A percentile compares a stretch with the other conserved stretches of the same genome.
Evolutionary conservation across 2,113 vertebrate genomes (phyloP).

Genomic region (Callithrix jacchus): DNA sequence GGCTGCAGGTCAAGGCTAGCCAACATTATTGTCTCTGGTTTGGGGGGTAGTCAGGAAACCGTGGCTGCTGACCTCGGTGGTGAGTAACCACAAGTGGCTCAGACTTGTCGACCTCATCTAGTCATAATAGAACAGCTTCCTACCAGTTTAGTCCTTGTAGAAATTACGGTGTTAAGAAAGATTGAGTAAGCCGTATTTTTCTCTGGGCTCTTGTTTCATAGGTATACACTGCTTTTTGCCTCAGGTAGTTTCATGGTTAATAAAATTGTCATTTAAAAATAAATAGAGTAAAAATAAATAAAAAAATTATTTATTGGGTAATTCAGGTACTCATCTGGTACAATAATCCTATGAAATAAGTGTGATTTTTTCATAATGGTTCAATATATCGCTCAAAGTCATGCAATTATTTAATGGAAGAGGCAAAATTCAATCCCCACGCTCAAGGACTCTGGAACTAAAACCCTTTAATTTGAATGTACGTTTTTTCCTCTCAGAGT

Average conservation of each 20-base stretch:
- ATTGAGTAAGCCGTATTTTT: not conserved
- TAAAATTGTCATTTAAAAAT: slow-evolving; percentile 1
- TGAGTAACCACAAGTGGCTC: not conserved
- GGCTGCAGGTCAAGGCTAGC: not conserved
- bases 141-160: not conserved
- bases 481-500: not conserved
- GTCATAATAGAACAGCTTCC: not conserved
- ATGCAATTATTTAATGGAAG: not conserved
- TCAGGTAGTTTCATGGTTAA: not conserved
- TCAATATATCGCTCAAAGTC: not conserved
- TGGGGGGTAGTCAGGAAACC: not conserved
- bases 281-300: not conserved
- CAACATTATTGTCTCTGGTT: not conserved
- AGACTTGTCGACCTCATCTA: not conserved
- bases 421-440: not conserved
- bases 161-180: slow-evolving; percentile 10
- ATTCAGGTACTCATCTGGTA: not conserved
- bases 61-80: not conserved
- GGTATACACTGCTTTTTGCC: not conserved
- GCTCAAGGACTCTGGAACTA: not conserved
- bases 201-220: not conserved
- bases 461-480: not conserved
- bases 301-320: not conserved
- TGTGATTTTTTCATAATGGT: not conserved
- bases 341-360: not conserved